Conservation (phyloP, 92 coral and sea anemone species). For the Phenganax subtilis region DNA sequence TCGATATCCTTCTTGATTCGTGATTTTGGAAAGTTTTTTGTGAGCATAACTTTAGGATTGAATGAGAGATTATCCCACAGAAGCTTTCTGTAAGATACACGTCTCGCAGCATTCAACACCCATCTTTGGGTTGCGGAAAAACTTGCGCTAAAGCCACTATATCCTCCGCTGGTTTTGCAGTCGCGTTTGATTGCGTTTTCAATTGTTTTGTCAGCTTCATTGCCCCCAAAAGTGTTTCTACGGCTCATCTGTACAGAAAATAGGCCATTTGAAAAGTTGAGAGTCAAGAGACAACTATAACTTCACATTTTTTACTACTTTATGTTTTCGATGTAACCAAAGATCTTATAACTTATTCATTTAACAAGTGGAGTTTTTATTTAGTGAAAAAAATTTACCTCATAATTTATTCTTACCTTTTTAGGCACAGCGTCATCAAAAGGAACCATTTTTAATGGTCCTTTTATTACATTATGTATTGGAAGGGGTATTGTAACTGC, state of each 20-base stretch:
- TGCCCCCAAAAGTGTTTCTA: slow-evolving; percentile 49
- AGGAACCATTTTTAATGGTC: too few species aligned
- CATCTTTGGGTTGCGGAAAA: slow-evolving; percentile 1
- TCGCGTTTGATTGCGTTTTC: slow-evolving; percentile 53
- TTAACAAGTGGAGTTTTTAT: too few species aligned
- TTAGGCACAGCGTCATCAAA: too few species aligned
- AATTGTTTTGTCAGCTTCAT: slow-evolving; percentile 50
- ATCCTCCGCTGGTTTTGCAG: slow-evolving; percentile 55
- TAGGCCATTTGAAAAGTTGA: slow-evolving; percentile 24
- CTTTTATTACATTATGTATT: too few species aligned
- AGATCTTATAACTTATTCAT: too few species aligned
- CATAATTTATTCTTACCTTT: too few species aligned
- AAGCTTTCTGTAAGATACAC: background rate
- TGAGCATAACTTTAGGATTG: background rate
- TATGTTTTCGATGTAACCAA: too few species aligned
- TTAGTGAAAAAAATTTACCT: too few species aligned
- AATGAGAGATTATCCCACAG: background rate
- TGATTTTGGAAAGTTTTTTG: slow-evolving; percentile 13
- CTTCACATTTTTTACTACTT: too few species aligned
- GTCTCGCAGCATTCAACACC: too few species aligned
- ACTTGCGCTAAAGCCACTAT: slow-evolving; percentile 52
- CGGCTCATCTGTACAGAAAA: slow-evolving; percentile 44
- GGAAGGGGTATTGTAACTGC: too few species aligned
- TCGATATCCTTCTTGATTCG: slow-evolving; percentile 9
- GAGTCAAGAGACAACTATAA: too few species aligned